Evolutionary conservation across 2,888 invertebrate genomes (phyloP).

Genomic region (Eilema sororculum): DNA sequence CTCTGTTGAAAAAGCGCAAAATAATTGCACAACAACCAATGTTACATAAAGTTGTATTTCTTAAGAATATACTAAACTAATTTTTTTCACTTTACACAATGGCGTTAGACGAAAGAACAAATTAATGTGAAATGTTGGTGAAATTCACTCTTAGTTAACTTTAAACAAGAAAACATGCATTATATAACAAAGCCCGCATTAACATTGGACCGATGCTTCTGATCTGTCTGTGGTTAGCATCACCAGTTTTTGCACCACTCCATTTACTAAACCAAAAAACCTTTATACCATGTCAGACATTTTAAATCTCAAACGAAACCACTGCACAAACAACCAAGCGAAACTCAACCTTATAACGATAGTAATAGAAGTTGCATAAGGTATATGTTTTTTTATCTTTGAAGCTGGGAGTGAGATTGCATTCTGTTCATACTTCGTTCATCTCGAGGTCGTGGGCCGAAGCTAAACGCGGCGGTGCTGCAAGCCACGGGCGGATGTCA

Average conservation of each 20-base stretch:
- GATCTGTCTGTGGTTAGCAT: not conserved
- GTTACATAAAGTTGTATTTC: too few species aligned
- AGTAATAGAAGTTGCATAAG: constrained; percentile 27
- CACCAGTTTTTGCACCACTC: constrained; percentile 19
- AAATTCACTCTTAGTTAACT: too few species aligned
- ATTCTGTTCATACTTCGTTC: constrained; percentile 75
- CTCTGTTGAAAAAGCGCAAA: too few species aligned
- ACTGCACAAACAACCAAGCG: constrained; percentile 3
- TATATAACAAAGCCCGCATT: too few species aligned
- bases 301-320: constrained; percentile 57
- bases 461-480: constrained; percentile 51
- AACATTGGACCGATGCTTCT: not conserved
- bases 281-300: constrained; percentile 55
- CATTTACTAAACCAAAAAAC: constrained; percentile 56
- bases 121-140: too few species aligned
- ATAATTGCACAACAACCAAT: too few species aligned
- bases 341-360: constrained; percentile 45
- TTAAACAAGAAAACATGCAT: not conserved
- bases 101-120: too few species aligned
- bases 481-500: constrained; percentile 42
- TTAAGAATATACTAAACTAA: not conserved
- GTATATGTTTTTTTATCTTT: constrained; percentile 61
- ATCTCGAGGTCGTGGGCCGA: constrained; percentile 66
- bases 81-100: not conserved
- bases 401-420: constrained; percentile 70